Conservation (phyloP, 2,888 invertebrate species). For the Rotaria macrura region DNA sequence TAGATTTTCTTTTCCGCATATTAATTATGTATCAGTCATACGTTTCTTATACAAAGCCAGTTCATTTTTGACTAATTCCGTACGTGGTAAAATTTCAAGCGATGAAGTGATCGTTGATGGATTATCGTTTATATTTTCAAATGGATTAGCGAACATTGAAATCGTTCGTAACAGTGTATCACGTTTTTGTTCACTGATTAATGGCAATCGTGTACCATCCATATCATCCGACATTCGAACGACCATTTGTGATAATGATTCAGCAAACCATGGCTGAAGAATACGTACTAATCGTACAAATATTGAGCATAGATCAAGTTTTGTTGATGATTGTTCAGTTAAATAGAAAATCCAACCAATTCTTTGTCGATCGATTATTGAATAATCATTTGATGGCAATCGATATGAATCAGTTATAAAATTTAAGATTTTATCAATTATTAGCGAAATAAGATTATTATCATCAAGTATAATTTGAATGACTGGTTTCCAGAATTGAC, state of each 20-base stretch:
- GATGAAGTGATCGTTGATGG: not conserved
- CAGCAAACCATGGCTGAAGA: conserved; percentile 10
- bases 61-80: not conserved
- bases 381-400: not conserved
- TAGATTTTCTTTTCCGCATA: no score
- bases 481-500: not conserved
- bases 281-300: not conserved
- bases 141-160: not conserved
- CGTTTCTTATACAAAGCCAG: not conserved
- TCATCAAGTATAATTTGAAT: not conserved
- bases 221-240: not conserved
- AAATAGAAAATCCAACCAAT: conserved; percentile 11
- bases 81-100: not conserved
- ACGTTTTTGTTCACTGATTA: not conserved
- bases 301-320: not conserved
- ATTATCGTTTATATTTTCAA: not conserved
- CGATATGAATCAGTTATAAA: not conserved
- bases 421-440: not conserved
- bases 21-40: not conserved
- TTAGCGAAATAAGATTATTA: not conserved
- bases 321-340: not conserved
- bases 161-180: not conserved
- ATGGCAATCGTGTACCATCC: not conserved
- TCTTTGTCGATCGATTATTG: not conserved
- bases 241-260: not conserved